These are phyloP conservation scores for Chaetorhynchus papuensis DNA, from an alignment of 2,113 vertebrate species.

Conservation along the genomic window DNA sequence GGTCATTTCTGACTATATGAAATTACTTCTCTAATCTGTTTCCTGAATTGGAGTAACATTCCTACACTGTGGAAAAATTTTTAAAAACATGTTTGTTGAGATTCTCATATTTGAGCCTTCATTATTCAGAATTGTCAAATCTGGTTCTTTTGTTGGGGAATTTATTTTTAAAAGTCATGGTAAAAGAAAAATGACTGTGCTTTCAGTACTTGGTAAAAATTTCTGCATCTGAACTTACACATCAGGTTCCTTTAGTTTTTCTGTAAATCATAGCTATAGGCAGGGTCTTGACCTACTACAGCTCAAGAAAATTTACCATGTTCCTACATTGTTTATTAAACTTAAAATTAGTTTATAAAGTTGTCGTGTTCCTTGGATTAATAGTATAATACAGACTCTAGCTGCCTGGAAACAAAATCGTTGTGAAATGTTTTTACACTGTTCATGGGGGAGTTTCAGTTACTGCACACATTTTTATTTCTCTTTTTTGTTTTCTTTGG, in stretches of 20 bases:
- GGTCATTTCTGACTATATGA: not conserved
- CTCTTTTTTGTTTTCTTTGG: constrained; percentile 27
- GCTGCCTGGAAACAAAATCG: not conserved
- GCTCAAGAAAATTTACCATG: not conserved
- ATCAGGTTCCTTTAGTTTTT: not conserved
- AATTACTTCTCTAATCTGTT: not conserved
- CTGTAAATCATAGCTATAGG: not conserved
- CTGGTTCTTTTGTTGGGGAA: not conserved
- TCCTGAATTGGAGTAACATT: not conserved
- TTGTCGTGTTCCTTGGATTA: not conserved
- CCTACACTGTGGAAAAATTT: not conserved
- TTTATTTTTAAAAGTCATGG: not conserved
- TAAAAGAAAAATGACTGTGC: not conserved
- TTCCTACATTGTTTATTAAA: not conserved
- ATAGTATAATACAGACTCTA: not conserved
- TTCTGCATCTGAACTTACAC: not conserved
- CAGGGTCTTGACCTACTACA: not conserved
- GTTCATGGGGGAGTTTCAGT: not conserved
- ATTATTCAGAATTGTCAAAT: not conserved
- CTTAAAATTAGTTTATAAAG: not conserved
- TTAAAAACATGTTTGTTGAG: not conserved
- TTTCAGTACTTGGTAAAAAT: not conserved
- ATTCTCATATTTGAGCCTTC: not conserved
- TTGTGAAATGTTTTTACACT: not conserved
- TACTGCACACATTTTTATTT: not conserved